phyloP scores from a whole-genome alignment of 2,113 vertebrate genomes.

The Thryonomys swinderianus region DNA sequence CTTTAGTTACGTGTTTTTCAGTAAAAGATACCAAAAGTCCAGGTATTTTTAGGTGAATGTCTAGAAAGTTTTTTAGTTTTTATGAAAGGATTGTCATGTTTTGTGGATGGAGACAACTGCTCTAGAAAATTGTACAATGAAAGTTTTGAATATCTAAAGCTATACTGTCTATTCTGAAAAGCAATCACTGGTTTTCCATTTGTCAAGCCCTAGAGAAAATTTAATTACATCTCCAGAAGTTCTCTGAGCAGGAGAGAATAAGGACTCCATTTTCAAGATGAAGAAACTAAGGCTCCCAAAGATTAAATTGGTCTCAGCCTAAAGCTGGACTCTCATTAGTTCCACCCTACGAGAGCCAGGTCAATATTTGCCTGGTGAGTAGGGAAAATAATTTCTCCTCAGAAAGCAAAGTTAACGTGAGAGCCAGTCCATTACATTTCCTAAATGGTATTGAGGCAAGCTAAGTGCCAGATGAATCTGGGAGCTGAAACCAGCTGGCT shows the following conservation, averaged over 20 bases:
- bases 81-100: not conserved
- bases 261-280: not conserved
- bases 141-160: not conserved
- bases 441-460: constrained; percentile 37
- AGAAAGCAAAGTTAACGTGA: not conserved
- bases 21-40: not conserved
- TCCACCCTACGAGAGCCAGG: not conserved
- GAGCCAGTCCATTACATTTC: constrained; percentile 1
- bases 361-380: constrained; percentile 44
- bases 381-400: constrained; percentile 29
- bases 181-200: no score
- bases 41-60: not conserved
- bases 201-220: not conserved
- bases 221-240: not conserved
- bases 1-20: not conserved
- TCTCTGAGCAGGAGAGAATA: not conserved
- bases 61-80: not conserved
- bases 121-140: not conserved
- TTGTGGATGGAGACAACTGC: not conserved
- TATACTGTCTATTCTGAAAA: not conserved
- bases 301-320: not conserved
- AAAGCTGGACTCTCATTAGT: not conserved
- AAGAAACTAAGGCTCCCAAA: not conserved
- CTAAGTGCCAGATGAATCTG: constrained; percentile 17
- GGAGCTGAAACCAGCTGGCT: constrained; percentile 54